Conservation (phyloP, 2,113 vertebrate genomes). For the Puffinus mauretanicus region DNA sequence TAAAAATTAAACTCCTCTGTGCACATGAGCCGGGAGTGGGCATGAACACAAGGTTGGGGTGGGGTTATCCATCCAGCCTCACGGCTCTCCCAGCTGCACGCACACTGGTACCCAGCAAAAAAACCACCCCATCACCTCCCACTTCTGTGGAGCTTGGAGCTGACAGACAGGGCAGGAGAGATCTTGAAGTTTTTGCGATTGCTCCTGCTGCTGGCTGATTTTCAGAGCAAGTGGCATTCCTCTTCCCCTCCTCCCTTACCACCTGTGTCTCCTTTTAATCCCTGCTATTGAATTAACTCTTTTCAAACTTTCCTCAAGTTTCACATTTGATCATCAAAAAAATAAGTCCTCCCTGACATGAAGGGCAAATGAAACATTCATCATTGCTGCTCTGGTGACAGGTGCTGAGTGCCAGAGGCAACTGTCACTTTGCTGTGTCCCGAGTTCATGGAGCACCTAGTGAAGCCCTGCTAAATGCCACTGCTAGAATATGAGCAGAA, state of each 20-base stretch:
- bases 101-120: neutral
- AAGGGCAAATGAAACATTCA: neutral
- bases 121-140: neutral
- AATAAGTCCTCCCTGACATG: neutral
- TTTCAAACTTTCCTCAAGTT: neutral
- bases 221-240: neutral
- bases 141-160: neutral
- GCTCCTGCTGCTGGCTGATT: neutral
- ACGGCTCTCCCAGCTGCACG: neutral
- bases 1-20: neutral
- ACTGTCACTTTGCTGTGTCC: neutral
- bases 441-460: rapidly evolving
- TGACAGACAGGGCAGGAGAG: neutral
- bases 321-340: neutral
- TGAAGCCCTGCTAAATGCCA: slow-evolving; percentile 10
- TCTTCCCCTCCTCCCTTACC: neutral
- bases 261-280: neutral
- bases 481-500: neutral
- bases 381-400: neutral
- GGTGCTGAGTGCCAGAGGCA: neutral
- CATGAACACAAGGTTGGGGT: neutral
- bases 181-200: neutral
- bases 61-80: neutral
- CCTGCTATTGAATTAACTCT: neutral
- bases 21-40: rapidly evolving